Evolutionary conservation across 92 coral and sea anemone species (phyloP), one percentile per base, ranked within the genome.

Genomic region (Anthopleura xanthogrammica): DNA sequence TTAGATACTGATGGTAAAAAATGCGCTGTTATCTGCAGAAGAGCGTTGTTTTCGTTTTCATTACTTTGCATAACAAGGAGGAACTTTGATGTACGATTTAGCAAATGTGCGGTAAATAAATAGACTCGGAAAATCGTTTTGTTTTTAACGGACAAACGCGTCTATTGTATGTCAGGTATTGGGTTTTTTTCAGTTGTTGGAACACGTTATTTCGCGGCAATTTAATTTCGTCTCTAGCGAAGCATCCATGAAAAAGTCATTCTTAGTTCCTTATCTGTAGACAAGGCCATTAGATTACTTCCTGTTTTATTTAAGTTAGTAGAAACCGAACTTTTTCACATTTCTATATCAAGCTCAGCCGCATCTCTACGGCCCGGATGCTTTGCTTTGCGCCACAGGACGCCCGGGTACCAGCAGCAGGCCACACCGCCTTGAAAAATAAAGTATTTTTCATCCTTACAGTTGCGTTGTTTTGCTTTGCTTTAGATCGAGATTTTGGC

Each of bases 391-490:
- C 74, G 6, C 82, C 24, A 54, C 82, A 79, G 64, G 82, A 17
- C 22, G 73, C 68, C 73, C 72, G 52, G 71, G 54, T 60, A 79
- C 74, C 82, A 56, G 82, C 52, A 60, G 24, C 40, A 60, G 10
- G 16, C 2, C 36, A 23, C 13, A 23, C 13, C 70, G 24, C 70
- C 29, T 62, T 20, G 20, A 20, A 62, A 7, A 23, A 20, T 20
- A 62, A 62, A 62, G 12, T 20, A 62, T 62, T 62, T 62, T 17
- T 23, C 3, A 54, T 54, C 14, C 14, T 14, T 54, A 11, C 14
- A 54, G 58, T 11, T 54, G 58, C 58, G 58, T 54, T 54, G 58
- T 54, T 54, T 54, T 54, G 58, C 7, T 54, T 54, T 54, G 14
- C 58, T 54, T 11, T 12, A 11, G 54, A 12, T 46, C 7, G 9